These are phyloP conservation scores for Epirrita christyi DNA, from an alignment of 2,888 invertebrate species.

Conservation along the genomic window DNA sequence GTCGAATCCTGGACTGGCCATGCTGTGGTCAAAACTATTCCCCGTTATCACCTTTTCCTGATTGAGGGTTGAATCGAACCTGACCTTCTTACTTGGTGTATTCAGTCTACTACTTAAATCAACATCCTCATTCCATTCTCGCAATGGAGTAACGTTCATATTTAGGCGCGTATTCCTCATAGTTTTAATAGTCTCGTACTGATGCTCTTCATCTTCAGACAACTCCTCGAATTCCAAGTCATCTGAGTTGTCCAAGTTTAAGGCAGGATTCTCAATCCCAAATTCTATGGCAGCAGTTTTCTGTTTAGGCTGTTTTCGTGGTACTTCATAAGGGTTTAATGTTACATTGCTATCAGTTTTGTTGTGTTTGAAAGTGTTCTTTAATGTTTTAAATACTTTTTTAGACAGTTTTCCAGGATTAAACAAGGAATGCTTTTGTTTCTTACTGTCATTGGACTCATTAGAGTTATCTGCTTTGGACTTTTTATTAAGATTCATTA, in stretches of 20 bases:
- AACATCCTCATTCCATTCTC: conserved; percentile 56
- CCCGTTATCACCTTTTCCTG: conserved; percentile 79
- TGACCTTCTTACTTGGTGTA: conserved; percentile 75
- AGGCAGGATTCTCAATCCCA: conserved; percentile 75
- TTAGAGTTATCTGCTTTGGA: conserved; percentile 56
- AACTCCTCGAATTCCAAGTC: conserved; percentile 75
- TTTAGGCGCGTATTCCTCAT: conserved; percentile 72
- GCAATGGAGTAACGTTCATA: conserved; percentile 75
- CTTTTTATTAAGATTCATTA: conserved; percentile 65
- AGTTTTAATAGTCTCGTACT: conserved; percentile 77
- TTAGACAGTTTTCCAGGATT: conserved; percentile 74
- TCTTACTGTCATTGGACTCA: conserved; percentile 70
- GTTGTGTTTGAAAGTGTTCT: conserved; percentile 74
- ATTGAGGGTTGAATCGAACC: conserved; percentile 79
- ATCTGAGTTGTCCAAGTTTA: conserved; percentile 76
- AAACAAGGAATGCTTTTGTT: conserved; percentile 65
- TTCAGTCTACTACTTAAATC: conserved; percentile 59
- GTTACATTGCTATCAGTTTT: conserved; percentile 62
- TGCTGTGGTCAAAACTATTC: conserved; percentile 74
- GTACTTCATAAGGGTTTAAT: conserved; percentile 78
- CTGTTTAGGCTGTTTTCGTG: conserved; percentile 65
- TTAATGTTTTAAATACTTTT: conserved; percentile 74
- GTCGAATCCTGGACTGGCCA: conserved; percentile 77
- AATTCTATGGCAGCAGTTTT: conserved; percentile 61
- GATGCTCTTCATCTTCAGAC: conserved; percentile 67